Conservation (phyloP, 2,113 vertebrate genomes). For the Globicephala melas region DNA sequence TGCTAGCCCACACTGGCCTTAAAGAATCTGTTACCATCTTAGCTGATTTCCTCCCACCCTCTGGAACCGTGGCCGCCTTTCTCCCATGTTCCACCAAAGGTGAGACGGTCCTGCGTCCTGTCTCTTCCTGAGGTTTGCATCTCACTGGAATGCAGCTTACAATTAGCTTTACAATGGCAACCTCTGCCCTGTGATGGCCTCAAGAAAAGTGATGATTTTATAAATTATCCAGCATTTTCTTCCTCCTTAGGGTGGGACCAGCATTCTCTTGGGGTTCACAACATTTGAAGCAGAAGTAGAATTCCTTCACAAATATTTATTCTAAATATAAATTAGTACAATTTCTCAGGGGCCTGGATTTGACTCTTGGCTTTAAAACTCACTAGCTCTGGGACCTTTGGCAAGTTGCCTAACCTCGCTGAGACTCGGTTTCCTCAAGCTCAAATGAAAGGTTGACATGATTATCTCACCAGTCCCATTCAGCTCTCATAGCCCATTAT, state of each 20-base stretch:
- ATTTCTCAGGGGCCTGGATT: neutral
- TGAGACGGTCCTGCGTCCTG: accelerated
- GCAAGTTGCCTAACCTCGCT: neutral
- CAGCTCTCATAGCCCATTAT: neutral
- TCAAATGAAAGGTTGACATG: neutral
- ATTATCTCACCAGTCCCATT: neutral
- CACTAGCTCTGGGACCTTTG: neutral
- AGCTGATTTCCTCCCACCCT: neutral
- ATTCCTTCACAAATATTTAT: neutral
- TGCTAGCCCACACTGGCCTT: neutral
- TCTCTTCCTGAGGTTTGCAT: neutral
- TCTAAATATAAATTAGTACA: neutral
- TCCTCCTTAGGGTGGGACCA: neutral
- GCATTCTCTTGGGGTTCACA: neutral
- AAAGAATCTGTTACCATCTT: neutral
- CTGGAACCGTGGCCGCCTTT: neutral
- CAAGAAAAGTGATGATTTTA: neutral
- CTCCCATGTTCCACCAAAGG: neutral
- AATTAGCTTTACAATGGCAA: too few species aligned
- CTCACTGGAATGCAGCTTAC: neutral
- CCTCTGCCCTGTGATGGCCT: neutral
- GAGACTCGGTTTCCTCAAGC: neutral
- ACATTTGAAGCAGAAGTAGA: neutral
- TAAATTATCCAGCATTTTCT: neutral
- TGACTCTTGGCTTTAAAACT: neutral